Base-by-base conservation (phyloP, 2,113 vertebrate species). In the Numenius arquata region DNA sequence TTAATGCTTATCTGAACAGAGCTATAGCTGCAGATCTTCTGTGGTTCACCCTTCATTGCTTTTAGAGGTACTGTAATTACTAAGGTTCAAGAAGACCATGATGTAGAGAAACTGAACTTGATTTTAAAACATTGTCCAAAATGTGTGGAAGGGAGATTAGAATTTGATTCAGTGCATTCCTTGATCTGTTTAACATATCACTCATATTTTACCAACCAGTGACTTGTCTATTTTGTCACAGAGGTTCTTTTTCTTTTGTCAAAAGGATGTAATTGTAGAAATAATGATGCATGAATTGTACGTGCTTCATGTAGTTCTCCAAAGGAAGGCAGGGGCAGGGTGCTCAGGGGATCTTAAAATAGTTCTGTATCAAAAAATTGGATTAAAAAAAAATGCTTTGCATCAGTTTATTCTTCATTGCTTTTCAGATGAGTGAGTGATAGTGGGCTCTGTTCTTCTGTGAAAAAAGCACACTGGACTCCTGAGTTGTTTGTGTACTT, bases 221-320 rank as follows among this genome's bases (percentile, higher is more conserved):
- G 5, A 48, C 16, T 87, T 81, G 40, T 78, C 36, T 90, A 1
- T 86, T 92, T 74, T 81, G 52, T 68, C 34, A 67, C 40, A 74
- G 53, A 84, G 26, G 53, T 9, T 20, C 75, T 58, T 79, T 59
- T 71, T 73, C 13, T 26, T 81, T 82, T 91, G 48, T 85, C 36
- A 45, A 62, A 88, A 86, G 38, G 77, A 74, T 40, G 27, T 93
- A 56, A 74, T 41, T 65, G 11, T 74, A 36, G 58, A 86, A 88
- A 34, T 71, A 88, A 89, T 5, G 61, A 71, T 78, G 56, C 30
- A 55, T 71, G 38, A 86, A 62, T 45, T 59, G 48, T 65, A 16
- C 0, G 0, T 71, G 29, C 15, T 63, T 90, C 1, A 0, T 50
- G 11, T 6, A 74, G 2, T 30, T 16, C 62, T 85, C 62, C 29